Conservation (phyloP, 2,113 vertebrate genomes). For the Neolamprologus sp. region DNA sequence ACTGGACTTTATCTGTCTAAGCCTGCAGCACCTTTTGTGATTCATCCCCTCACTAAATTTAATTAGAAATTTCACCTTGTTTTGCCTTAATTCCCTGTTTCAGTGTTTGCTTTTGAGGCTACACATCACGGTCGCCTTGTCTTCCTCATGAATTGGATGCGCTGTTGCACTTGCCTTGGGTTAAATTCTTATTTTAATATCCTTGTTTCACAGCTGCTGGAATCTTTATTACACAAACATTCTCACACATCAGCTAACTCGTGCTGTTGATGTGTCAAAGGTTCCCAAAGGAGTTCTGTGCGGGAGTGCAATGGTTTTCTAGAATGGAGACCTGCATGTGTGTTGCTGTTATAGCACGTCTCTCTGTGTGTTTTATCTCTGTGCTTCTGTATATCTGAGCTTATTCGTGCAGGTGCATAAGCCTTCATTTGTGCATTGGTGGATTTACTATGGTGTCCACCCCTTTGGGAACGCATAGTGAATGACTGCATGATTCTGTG, state of each 20-base stretch:
- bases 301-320: background rate
- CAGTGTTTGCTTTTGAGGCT: background rate
- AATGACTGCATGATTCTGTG: background rate
- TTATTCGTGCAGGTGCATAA: background rate
- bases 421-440: background rate
- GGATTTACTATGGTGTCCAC: background rate
- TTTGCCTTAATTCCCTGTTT: background rate
- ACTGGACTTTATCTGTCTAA: background rate
- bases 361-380: background rate
- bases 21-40: background rate
- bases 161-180: background rate
- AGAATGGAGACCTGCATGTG: background rate
- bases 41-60: background rate
- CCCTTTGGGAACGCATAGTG: background rate
- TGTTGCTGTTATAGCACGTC: background rate
- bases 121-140: background rate
- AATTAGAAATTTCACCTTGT: background rate
- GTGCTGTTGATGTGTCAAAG: background rate
- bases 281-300: background rate
- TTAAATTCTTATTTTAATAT: background rate
- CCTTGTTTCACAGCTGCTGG: background rate
- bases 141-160: background rate
- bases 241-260: background rate
- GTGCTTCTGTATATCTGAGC: background rate
- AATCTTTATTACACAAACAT: background rate